Evolutionary conservation across 2,888 invertebrate species (phyloP), one percentile per base, ranked within the genome.

Genomic region (Gymnoscelis rufifasciata): DNA sequence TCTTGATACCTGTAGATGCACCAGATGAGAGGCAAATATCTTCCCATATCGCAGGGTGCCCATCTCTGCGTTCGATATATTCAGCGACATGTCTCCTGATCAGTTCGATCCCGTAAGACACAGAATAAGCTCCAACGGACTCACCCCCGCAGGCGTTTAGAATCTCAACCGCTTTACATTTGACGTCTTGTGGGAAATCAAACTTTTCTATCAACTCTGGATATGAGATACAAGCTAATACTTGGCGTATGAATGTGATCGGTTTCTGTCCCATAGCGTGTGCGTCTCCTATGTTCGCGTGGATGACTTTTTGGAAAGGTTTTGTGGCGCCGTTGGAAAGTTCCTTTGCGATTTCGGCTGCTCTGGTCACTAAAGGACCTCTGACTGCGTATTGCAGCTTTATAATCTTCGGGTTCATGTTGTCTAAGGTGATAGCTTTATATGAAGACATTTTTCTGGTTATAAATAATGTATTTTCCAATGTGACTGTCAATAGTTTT

Each of bases 201-300:
- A 91, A 87, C 51, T 92, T 92, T 10, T 93, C 86, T 43, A 97
- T 81, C 30, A 98, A 81, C 3, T 82, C 83, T 0, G 97, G 97
- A 52, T 92, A 90, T 1, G 93, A 78, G 15, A 95, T 92, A 43
- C 96, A 80, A 8, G 37, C 26, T 12, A 43, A 10, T 4, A 95
- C 97, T 91, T 99, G 97, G 68, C 99, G 90, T 54, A 99, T 91
- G 77, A 96, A 99, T 0, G 98, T 98, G 59, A 99, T 92, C 7
- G 99, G 98, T 36, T 89, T 82, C 76, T 99, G 98, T 30, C 97
- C 97, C 94, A 97, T 97, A 0, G 99, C 99, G 89, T 99, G 99
- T 47, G 97, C 97, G 86, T 99, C 99, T 30, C 99, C 99, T 68
- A 99, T 97, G 82, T 99, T 99, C 0, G 98, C 98, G 67, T 94